Evolutionary conservation across 1,140 invertebrate species (phyloP), one percentile per base, ranked within the genome.

Genomic region (Agrilus planipennis): DNA sequence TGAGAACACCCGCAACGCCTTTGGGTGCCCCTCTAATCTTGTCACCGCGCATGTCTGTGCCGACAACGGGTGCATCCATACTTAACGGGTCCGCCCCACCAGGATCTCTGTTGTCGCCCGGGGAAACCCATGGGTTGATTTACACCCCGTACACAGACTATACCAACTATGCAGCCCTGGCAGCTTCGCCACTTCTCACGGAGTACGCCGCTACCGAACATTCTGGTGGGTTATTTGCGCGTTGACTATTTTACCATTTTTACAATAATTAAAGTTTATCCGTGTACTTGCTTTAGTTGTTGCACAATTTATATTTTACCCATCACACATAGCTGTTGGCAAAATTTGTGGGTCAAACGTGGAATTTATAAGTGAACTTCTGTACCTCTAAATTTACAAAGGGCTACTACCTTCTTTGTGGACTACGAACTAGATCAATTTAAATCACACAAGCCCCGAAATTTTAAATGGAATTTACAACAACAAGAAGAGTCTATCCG

Each of bases 141-240:
- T 77, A 70, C 75, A 81, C 66, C 69, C 84, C 86, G 1, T 91
- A 89, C 55, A 79, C 77, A 11, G 86, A 89, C 51, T 89, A 89
- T 65, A 76, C 81, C 57, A 89, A 89, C 62, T 91, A 90, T 64
- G 84, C 86, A 12, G 85, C 87, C 22, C 69, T 90, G 39, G 78
- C 79, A 20, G 81, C 84, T 36, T 73, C 71, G 40, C 84, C 86
- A 40, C 72, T 90, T 49, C 75, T 89, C 53, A 81, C 84, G 52
- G 86, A 88, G 60, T 89, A 89, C 71, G 77, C 84, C 51, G 72
- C 76, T 52, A 73, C 77, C 41, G 85, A 91, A 72, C 84, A 89
- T 77, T 83, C 85, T 76, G 88, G 88, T 91, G 88, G 86, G 87
- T 91, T 87, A 65, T 86, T 85, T 77, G 81, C 81, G 73, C 81